Evolutionary conservation across 1,140 invertebrate species (phyloP), one percentile per base, ranked within the genome.

Genomic region (Drosophila fuyamai): DNA sequence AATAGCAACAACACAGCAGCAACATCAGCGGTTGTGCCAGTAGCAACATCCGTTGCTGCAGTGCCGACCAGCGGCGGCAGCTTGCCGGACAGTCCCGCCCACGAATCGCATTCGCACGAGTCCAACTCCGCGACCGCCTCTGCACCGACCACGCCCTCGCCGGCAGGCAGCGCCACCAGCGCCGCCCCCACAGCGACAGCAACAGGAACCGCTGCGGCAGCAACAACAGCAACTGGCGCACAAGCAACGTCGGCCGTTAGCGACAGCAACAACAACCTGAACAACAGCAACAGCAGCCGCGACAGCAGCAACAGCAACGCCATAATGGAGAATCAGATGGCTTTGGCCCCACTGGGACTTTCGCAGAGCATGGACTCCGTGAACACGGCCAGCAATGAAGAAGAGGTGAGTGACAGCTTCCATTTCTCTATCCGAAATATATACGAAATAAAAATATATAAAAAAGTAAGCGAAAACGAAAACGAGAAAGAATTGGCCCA

Each of bases 291-390:
- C 61, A 78, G 63, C 71, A 68, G 43, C 67, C 63, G 70, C 65
- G 65, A 57, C 48, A 79, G 61, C 43, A 72, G 51, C 63, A 63
- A 68, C 78, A 72, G 58, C 81, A 76, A 55, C 55, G 65, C 71
- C 80, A 85, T 83, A 76, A 92, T 92, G 91, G 91, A 92, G 73
- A 92, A 92, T 82, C 92, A 92, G 76, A 92, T 92, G 92, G 81
- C 91, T 59, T 63, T 91, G 56, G 83, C 83, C 51, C 91, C 92
- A 91, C 91, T 94, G 73, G 94, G 93, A 81, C 93, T 94, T 74
- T 94, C 94, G 72, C 97, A 98, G 94, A 97, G 96, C 94, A 97
- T 97, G 96, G 97, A 98, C 94, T 97, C 97, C 85, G 97, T 98
- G 92, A 97, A 97, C 94, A 97, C 97, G 76, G 96, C 96, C 86